Base-by-base conservation (phyloP, 2,888 invertebrate genomes). In the Morinoia aosen region DNA sequence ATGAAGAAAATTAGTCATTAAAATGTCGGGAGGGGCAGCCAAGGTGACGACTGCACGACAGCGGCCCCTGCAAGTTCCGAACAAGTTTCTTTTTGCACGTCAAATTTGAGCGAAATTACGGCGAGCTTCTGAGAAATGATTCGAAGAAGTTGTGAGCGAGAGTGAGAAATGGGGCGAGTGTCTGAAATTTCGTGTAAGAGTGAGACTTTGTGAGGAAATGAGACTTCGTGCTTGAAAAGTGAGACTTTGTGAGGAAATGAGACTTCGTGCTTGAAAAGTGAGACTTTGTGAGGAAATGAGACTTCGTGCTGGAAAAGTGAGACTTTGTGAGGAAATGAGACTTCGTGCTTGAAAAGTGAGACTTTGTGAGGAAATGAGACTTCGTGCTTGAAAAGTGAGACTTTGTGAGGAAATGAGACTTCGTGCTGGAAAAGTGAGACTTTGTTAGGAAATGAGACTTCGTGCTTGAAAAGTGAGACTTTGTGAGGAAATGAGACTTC, bases 31-130 rank as follows among this genome's bases (percentile, higher is more conserved):
- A 90, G 19, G 90, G 14, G 14, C 12, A 64, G 3, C 19, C 40
- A 4, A 90, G 90, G 90, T 90, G 90, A 40, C 90, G 90, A 90
- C 90, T 90, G 90, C 16, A 39, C 40, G 90, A 40, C 39, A 48
- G 39, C 39, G 40, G 90, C 33, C 76, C 39, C 39, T 4, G 11
- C 93, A 93, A 93, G 48, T 93, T 93, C 57, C 16, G 48, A 56
- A 8, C 33, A 93, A 93, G 93, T 93, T 93, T 56, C 91, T 93
- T 93, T 93, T 93, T 93, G 57, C 93, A 93, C 93, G 93, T 93
- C 93, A 93, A 57, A 93, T 93, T 57, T 93, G 57, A 48, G 39
- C 57, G 56, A 93, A 93, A 93, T 93, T 93, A 93, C 39, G 93
- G 57, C 8, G 48, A 25, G 58, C 12, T 93, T 93, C 25, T 93